Conservation (phyloP, 2,888 invertebrate genomes). For the Parnassius glacialis region DNA sequence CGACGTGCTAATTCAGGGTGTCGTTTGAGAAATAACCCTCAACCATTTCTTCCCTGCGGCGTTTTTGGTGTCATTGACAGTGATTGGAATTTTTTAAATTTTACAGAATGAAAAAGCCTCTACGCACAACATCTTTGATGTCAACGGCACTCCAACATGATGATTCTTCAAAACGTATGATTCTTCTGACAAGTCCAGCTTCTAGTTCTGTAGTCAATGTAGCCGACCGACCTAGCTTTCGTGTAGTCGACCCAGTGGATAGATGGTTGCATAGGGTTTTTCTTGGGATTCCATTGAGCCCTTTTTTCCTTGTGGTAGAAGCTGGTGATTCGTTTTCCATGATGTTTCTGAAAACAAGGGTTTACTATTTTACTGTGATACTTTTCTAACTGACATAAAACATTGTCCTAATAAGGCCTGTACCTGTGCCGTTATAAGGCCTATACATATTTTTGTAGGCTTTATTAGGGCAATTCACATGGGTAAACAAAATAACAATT, state of each 20-base stretch:
- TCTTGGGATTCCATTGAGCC: conserved; percentile 26
- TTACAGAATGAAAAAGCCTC: conserved; percentile 7
- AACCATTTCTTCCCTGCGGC: no score
- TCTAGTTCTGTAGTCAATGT: conserved; percentile 30
- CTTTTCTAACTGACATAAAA: no score
- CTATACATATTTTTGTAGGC: no score
- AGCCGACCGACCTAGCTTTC: conserved; percentile 28
- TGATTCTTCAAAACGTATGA: conserved; percentile 7
- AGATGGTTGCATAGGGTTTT: conserved; percentile 29
- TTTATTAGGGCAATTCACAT: no score
- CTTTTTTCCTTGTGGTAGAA: neutral
- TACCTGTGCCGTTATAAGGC: no score
- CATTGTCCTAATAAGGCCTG: no score
- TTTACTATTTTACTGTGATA: neutral
- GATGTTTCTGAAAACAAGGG: neutral
- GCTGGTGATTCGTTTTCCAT: neutral
- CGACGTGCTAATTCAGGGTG: no score
- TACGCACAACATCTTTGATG: conserved; percentile 6
- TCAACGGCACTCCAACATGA: conserved; percentile 26
- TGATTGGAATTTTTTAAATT: no score
- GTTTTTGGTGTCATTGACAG: no score
- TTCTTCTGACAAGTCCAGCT: conserved; percentile 29
- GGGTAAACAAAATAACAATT: no score
- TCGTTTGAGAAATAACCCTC: no score
- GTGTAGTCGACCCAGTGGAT: conserved; percentile 24